Evolutionary conservation across 2,113 vertebrate species (phyloP), one percentile per base, ranked within the genome.

Genomic region (Triplophysa siluroides): DNA sequence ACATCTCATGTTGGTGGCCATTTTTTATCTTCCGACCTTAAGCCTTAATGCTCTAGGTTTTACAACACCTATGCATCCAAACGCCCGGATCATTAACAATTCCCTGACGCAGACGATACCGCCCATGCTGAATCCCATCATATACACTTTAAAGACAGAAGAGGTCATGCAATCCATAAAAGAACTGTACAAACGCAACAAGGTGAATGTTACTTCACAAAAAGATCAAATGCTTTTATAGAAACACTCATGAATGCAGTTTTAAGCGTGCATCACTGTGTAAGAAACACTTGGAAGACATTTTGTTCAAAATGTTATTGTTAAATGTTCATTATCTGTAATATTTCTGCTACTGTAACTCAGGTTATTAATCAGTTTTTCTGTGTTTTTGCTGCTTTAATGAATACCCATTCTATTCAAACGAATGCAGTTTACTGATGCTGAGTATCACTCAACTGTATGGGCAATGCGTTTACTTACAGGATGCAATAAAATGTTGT

Each of bases 121-220:
- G 8, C 69, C 75, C 1, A 66, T 81, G 78, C 23, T 84, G 26
- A 84, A 84, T 47, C 83, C 79, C 16, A 23, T 83, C 26, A 75
- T 83, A 38, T 83, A 79, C 79, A 63, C 72, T 23, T 26, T 83
- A 12, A 78, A 81, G 19, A 84, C 83, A 43, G 67, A 77, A 0
- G 74, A 81, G 33, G 72, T 81, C 9, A 84, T 62, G 69, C 41
- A 62, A 43, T 78, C 60, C 24, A 26, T 73, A 54, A 81, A 81
- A 67, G 74, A 72, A 24, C 24, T 83, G 14, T 74, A 67, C n/a
- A 66, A 56, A 43, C 63, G 2, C n/a, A 81, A 21, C 26, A 83
- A 23, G 12, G 62, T 26, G 8, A 54, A 18, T 8, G 13, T 58
- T 8, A 58, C 5, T 2, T 47, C 11, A 19, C 66, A 33, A 45